A percentile compares a stretch with the other conserved stretches of the same genome.
phyloP scores from a whole-genome alignment of 2,113 vertebrate genomes.

The Nothobranchius kuhntae region DNA sequence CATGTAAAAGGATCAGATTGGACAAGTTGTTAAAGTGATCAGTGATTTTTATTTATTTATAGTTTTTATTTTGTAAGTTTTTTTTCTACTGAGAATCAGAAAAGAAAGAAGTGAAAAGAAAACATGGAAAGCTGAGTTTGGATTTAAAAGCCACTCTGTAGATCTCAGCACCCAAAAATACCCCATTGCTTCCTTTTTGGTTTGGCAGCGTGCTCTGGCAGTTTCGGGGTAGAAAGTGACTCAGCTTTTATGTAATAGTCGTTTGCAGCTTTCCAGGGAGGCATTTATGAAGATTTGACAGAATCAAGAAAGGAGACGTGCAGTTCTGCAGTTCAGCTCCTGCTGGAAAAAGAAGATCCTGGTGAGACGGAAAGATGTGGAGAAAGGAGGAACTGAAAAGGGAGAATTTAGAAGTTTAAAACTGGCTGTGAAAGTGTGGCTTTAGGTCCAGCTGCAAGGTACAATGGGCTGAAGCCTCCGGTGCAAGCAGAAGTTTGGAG shows the following conservation, averaged over 20 bases:
- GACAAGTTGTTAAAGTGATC: slow-evolving; percentile 1
- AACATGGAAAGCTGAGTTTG: neutral
- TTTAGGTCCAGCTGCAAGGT: slow-evolving; percentile 1
- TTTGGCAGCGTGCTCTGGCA: neutral
- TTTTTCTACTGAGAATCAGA: too few species aligned
- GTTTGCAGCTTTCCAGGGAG: slow-evolving; percentile 55
- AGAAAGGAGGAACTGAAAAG: slow-evolving; percentile 18
- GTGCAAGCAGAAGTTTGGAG: too few species aligned
- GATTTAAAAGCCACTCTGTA: slow-evolving; percentile 2
- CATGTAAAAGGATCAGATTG: slow-evolving; percentile 11
- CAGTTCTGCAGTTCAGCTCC: slow-evolving; percentile 34
- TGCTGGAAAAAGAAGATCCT: slow-evolving; percentile 22
- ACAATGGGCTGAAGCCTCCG: too few species aligned
- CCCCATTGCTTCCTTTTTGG: neutral
- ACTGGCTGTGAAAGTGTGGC: slow-evolving; percentile 30
- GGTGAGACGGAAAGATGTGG: slow-evolving; percentile 10
- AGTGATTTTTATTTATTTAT: neutral
- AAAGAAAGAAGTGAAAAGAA: neutral
- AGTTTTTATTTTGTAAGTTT: too few species aligned
- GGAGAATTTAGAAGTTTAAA: slow-evolving; percentile 27
- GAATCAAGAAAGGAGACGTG: slow-evolving; percentile 23
- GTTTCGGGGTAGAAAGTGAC: neutral
- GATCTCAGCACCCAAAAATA: slow-evolving; percentile 5
- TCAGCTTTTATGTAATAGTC: slow-evolving; percentile 9
- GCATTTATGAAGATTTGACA: slow-evolving; percentile 53